phyloP scores from a whole-genome alignment of 2,113 vertebrate genomes.

The Parotia lawesii region DNA sequence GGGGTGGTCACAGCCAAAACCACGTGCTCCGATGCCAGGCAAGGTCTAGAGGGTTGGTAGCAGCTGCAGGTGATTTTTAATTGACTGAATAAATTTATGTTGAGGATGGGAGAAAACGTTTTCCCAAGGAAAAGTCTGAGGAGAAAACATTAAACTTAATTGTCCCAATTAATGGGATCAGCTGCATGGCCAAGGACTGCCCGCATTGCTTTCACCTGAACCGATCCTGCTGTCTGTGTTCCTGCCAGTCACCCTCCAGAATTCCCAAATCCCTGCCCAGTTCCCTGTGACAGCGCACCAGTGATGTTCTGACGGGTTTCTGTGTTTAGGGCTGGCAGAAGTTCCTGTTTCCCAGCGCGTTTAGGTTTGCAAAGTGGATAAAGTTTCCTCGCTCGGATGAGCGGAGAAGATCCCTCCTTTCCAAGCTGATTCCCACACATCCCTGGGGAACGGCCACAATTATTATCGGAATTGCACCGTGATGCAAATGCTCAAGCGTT shows the following conservation, averaged over 20 bases:
- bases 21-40: accelerated
- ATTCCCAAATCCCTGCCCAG: neutral
- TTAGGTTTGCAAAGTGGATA: neutral
- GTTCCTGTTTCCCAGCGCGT: neutral
- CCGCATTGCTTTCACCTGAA: neutral
- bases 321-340: no score
- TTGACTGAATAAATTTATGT: neutral
- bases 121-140: neutral
- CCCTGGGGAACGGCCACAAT: neutral
- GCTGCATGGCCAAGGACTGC: accelerated
- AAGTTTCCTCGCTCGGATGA: neutral
- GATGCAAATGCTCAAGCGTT: neutral
- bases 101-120: neutral
- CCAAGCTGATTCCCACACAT: neutral
- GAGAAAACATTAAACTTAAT: neutral
- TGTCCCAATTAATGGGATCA: neutral
- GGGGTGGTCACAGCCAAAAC: neutral
- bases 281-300: accelerated
- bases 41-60: accelerated
- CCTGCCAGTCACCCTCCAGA: neutral
- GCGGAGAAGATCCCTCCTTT: neutral
- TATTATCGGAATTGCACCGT: neutral
- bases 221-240: neutral
- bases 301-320: neutral
- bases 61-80: neutral